A percentile compares a stretch with the other conserved stretches of the same genome.
These are phyloP conservation scores for Athripsodes cinereus DNA, from an alignment of 2,888 invertebrate species.

Conservation along the genomic window DNA sequence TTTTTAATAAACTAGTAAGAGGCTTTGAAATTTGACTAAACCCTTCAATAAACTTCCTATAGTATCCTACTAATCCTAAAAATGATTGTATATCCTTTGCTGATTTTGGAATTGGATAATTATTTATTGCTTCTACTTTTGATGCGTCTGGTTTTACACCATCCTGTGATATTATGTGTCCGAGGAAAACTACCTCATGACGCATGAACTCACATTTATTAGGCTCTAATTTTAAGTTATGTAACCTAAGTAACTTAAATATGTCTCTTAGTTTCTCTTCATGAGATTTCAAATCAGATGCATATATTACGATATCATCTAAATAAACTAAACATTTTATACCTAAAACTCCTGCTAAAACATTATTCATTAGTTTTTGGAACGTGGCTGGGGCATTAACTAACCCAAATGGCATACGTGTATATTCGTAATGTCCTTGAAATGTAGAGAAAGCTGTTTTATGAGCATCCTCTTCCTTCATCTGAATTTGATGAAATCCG, in stretches of 20 bases:
- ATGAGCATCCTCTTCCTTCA: slow-evolving; percentile 29
- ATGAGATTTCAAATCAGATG: slow-evolving; percentile 27
- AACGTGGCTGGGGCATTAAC: slow-evolving; percentile 38
- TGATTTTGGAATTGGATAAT: slow-evolving; percentile 26
- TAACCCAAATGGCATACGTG: slow-evolving; percentile 35
- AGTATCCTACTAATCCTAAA: slow-evolving; percentile 31
- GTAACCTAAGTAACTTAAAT: slow-evolving; percentile 19
- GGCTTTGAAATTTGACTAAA: slow-evolving; percentile 24
- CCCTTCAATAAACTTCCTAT: slow-evolving; percentile 28
- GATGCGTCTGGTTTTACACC: slow-evolving; percentile 28
- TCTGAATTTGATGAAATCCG: slow-evolving; percentile 35
- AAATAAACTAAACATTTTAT: slow-evolving; percentile 33
- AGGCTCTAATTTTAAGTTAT: slow-evolving; percentile 27
- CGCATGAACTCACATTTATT: slow-evolving; percentile 29
- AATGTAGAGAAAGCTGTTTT: slow-evolving; percentile 35
- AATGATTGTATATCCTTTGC: slow-evolving; percentile 29
- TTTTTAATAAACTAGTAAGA: slow-evolving; percentile 27
- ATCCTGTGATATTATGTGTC: slow-evolving; percentile 30
- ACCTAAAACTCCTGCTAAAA: slow-evolving; percentile 32
- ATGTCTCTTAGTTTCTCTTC: slow-evolving; percentile 20
- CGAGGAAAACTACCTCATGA: slow-evolving; percentile 31
- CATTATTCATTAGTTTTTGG: slow-evolving; percentile 35
- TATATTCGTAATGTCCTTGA: slow-evolving; percentile 33
- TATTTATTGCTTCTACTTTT: slow-evolving; percentile 24
- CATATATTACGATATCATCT: slow-evolving; percentile 33